These are phyloP conservation scores for Panopea generosa DNA, from an alignment of 2,888 invertebrate genomes.

Conservation along the genomic window DNA sequence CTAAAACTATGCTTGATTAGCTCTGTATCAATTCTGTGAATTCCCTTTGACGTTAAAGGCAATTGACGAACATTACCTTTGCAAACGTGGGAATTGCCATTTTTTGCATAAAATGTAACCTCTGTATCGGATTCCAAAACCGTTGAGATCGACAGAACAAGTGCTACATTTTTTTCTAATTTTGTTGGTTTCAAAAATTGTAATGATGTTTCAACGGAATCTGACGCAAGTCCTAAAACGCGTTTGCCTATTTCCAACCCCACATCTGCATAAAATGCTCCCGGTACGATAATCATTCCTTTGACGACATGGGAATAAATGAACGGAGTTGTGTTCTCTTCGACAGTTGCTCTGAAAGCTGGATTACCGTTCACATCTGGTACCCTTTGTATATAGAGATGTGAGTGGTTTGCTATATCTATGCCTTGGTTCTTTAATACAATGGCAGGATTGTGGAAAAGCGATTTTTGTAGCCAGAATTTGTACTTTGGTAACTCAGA, in stretches of 20 bases:
- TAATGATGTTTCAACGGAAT: background rate
- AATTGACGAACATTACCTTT: slow-evolving; percentile 7
- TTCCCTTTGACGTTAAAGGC: too few species aligned
- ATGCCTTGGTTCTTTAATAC: background rate
- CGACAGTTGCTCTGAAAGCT: background rate
- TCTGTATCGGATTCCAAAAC: background rate
- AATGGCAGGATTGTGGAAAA: background rate
- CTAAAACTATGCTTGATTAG: too few species aligned
- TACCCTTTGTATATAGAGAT: background rate
- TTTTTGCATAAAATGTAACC: background rate
- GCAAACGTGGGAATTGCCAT: background rate
- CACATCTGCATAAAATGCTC: slow-evolving; percentile 63
- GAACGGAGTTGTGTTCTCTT: slow-evolving; percentile 20
- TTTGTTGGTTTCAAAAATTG: slow-evolving; percentile 5
- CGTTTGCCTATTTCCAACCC: slow-evolving; percentile 60
- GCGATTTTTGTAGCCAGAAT: background rate
- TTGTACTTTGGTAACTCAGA: slow-evolving; percentile 9
- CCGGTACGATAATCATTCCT: slow-evolving; percentile 34
- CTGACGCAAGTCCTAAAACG: background rate
- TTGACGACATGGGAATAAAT: slow-evolving; percentile 45
- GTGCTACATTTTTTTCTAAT: background rate
- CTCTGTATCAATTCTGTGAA: background rate
- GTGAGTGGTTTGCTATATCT: background rate
- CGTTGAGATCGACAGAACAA: background rate
- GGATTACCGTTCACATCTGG: background rate